These are phyloP conservation scores for Corythoichthys haematopterus DNA, from an alignment of 2,113 vertebrate species.

Conservation along the genomic window DNA sequence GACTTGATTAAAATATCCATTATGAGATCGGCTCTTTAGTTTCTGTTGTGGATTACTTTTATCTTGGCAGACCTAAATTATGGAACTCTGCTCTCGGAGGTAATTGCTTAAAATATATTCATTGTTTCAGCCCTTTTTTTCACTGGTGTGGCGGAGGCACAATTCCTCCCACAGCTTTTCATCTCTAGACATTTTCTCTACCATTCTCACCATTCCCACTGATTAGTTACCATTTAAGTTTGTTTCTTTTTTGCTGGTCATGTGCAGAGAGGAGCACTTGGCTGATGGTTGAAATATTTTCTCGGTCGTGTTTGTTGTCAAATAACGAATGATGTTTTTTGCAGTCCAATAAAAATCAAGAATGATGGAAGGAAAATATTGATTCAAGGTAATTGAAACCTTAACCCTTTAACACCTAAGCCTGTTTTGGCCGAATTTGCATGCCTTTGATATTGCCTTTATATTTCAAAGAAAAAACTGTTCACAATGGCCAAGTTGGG, in stretches of 20 bases:
- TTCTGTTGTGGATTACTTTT: slow-evolving; percentile 75
- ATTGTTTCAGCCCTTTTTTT: slow-evolving; percentile 61
- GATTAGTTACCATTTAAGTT: slow-evolving; percentile 2
- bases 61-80: slow-evolving; percentile 72
- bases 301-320: slow-evolving; percentile 59
- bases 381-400: too few relatives aligned
- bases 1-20: slow-evolving; percentile 75
- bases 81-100: slow-evolving; percentile 65
- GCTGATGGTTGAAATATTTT: slow-evolving; percentile 47
- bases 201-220: slow-evolving; percentile 20
- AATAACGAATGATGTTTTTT: slow-evolving; percentile 31
- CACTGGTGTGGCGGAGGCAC: slow-evolving; percentile 38
- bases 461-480: too few relatives aligned
- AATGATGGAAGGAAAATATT: too few relatives aligned
- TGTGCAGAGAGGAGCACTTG: slow-evolving; percentile 33
- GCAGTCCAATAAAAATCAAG: too few relatives aligned
- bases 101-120: slow-evolving; percentile 73
- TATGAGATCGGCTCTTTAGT: slow-evolving; percentile 73
- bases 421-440: too few relatives aligned
- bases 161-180: slow-evolving; percentile 2
- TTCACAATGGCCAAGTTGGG: too few relatives aligned
- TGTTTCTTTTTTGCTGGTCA: not conserved
- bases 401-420: too few relatives aligned
- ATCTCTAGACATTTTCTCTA: slow-evolving; percentile 20
- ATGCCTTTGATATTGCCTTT: too few relatives aligned